These are phyloP conservation scores for Dipodomys merriami DNA, from an alignment of 2,113 vertebrate genomes.

Conservation along the genomic window DNA sequence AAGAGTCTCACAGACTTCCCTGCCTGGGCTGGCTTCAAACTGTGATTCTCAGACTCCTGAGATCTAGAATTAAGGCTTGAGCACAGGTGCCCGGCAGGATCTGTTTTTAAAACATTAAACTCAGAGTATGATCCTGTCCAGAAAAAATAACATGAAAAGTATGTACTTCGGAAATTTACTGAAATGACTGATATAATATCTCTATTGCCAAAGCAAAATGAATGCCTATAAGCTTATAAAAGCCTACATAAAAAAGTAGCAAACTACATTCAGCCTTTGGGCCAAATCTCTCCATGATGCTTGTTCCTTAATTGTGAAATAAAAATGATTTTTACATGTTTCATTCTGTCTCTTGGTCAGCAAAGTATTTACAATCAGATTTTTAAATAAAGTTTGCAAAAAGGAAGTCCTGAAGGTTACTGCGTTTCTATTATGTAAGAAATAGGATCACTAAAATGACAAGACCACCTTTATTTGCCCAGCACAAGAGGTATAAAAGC, in stretches of 20 bases:
- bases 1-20: no score
- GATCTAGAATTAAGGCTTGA: no score
- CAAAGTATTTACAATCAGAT: not conserved
- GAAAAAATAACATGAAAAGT: not conserved
- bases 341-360: not conserved
- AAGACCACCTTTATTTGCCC: no score
- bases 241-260: not conserved
- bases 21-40: no score
- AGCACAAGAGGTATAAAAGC: no score
- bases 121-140: conserved; percentile 16
- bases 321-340: not conserved
- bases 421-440: no score
- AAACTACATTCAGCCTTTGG: not conserved
- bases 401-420: no score
- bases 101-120: conserved; percentile 2
- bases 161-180: conserved; percentile 3
- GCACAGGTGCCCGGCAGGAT: not conserved
- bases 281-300: not conserved
- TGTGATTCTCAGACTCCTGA: no score
- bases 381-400: no score
- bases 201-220: conserved; percentile 43
- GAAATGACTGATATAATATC: not conserved
- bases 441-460: no score
- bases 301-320: not conserved
- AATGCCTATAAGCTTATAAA: conserved; percentile 2